Evolutionary conservation across 2,113 vertebrate species (phyloP).

Genomic region (Pyrgilauda ruficollis): DNA sequence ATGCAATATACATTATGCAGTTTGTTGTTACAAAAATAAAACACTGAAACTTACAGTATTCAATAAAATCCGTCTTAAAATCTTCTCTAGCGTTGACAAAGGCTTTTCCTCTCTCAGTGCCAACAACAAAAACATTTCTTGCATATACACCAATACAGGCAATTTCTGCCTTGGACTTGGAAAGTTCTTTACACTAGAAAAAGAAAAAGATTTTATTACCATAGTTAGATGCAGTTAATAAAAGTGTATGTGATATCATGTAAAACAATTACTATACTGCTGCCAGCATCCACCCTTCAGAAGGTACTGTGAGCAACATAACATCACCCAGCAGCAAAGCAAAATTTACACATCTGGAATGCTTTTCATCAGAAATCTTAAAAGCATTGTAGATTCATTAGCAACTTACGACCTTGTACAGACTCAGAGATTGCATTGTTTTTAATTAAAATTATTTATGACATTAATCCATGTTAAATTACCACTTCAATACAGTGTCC

Average conservation of each 20-base stretch:
- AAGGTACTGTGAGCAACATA: not conserved
- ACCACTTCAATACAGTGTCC: not conserved
- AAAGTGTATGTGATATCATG: not conserved
- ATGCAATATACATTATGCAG: not conserved
- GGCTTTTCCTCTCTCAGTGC: constrained; percentile 78
- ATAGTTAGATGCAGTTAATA: not conserved
- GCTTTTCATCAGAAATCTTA: not conserved
- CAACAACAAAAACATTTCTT: constrained; percentile 77
- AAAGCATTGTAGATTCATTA: not conserved
- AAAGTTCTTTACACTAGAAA: constrained; percentile 80
- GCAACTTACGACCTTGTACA: not conserved
- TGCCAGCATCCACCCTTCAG: not conserved
- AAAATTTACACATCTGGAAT: not conserved
- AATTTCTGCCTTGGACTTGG: constrained; percentile 81
- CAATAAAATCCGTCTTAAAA: constrained; percentile 80
- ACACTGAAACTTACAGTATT: constrained; percentile 76
- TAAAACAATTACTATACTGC: not conserved
- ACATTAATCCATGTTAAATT: not conserved
- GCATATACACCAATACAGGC: constrained; percentile 80
- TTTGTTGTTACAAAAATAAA: not conserved
- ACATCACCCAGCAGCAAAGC: not conserved
- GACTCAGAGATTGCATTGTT: not conserved
- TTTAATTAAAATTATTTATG: not conserved
- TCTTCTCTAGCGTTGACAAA: constrained; percentile 79
- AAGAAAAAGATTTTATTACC: not conserved